These are phyloP conservation scores for Anarrhichthys ocellatus DNA, from an alignment of 2,113 vertebrate species.

Conservation along the genomic window DNA sequence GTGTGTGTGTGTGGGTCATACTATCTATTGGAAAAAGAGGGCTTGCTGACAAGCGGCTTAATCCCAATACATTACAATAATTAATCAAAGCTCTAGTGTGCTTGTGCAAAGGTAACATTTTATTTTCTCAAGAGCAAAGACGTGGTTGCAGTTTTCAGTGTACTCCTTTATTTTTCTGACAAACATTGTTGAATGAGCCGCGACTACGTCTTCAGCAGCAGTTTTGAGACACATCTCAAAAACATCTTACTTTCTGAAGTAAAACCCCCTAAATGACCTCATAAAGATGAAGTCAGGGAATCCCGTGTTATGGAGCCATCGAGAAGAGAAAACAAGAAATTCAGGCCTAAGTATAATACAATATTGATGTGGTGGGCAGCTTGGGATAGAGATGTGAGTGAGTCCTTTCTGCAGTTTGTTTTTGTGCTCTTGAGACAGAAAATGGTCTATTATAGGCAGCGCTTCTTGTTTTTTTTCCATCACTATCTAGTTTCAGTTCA, in stretches of 20 bases:
- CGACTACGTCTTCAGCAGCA: neutral
- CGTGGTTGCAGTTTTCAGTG: neutral
- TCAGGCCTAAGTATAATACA: constrained; percentile 43
- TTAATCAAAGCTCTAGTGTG: constrained; percentile 39
- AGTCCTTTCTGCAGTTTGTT: constrained; percentile 12
- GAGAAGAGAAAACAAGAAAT: constrained; percentile 44
- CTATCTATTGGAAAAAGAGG: neutral
- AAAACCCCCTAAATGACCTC: constrained; percentile 11
- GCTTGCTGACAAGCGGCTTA: constrained; percentile 27
- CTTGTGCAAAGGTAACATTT: neutral
- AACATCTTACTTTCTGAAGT: constrained; percentile 19
- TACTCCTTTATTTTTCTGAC: constrained; percentile 13
- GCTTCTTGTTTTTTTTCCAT: constrained; percentile 9
- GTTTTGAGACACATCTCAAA: constrained; percentile 16
- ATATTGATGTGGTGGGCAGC: constrained; percentile 57
- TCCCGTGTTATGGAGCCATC: constrained; percentile 29
- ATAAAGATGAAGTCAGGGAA: neutral
- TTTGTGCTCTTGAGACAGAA: neutral
- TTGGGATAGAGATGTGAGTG: constrained; percentile 29
- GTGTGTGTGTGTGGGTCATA: constrained; percentile 5
- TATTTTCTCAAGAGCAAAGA: constrained; percentile 23
- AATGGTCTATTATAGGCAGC: neutral
- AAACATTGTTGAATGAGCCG: neutral
- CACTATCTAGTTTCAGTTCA: neutral
- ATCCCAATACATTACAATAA: constrained; percentile 47